A percentile compares a stretch with the other conserved stretches of the same genome.
These are phyloP conservation scores for Monomorium pharaonis DNA, from an alignment of 1,140 invertebrate genomes.

Conservation along the genomic window DNA sequence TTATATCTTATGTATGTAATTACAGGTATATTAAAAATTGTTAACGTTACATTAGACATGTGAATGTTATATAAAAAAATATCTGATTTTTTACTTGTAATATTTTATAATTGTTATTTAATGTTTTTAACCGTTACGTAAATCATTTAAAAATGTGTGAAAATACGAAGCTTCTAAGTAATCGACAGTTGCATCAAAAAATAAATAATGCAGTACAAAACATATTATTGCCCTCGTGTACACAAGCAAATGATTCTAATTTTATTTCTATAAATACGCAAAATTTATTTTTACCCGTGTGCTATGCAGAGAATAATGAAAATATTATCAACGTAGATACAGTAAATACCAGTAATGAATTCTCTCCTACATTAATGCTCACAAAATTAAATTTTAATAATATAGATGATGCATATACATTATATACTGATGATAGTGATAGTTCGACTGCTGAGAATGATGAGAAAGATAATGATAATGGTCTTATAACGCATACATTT, in stretches of 20 bases:
- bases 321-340: neutral
- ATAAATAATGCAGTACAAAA: neutral
- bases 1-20: neutral
- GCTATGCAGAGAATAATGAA: neutral
- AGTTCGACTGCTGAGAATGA: neutral
- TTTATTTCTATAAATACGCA: neutral
- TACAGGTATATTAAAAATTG: neutral
- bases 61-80: neutral
- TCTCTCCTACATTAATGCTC: neutral
- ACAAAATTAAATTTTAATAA: neutral
- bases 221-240: neutral
- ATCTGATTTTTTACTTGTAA: neutral
- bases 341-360: neutral
- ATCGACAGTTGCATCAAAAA: neutral
- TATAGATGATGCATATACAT: neutral
- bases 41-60: neutral
- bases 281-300: neutral
- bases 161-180: neutral
- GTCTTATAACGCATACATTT: neutral
- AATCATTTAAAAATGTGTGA: conserved; percentile 3
- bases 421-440: neutral
- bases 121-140: neutral
- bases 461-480: neutral
- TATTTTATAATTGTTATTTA: neutral
- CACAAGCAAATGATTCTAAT: neutral